phyloP scores from a whole-genome alignment of 2,888 invertebrate species.

The Argynnis bischoffii region DNA sequence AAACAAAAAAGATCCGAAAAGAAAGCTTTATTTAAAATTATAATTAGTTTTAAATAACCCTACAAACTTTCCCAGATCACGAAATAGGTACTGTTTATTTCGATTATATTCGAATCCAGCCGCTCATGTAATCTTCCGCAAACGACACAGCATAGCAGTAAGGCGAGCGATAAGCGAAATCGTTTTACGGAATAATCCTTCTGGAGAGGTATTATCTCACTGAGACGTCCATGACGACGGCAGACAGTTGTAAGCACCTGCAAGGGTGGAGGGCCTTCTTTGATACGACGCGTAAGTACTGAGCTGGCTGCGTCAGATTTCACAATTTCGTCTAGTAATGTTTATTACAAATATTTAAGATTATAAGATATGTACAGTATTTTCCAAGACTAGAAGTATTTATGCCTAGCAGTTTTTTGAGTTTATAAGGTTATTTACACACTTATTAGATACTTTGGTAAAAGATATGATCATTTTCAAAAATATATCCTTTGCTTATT shows the following conservation, averaged over 20 bases:
- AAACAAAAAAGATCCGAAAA: too few species aligned
- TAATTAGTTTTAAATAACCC: not conserved
- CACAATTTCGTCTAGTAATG: conserved; percentile 11
- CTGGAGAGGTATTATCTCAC: conserved; percentile 64
- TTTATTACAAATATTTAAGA: conserved; percentile 8
- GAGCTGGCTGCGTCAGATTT: conserved; percentile 21
- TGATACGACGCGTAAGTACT: conserved; percentile 30
- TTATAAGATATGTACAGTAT: too few species aligned
- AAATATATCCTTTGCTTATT: too few species aligned
- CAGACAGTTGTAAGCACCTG: conserved; percentile 50
- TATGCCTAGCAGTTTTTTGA: too few species aligned
- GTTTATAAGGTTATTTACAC: too few species aligned
- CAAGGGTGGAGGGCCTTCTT: conserved; percentile 45
- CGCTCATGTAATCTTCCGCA: conserved; percentile 23
- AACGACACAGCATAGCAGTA: conserved; percentile 20
- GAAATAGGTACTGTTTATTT: conserved; percentile 19
- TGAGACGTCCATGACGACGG: conserved; percentile 48
- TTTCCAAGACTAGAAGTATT: too few species aligned
- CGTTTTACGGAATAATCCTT: conserved; percentile 35
- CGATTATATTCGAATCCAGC: conserved; percentile 16
- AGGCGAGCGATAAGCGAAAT: conserved; percentile 29
- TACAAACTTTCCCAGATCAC: conserved; percentile 2
- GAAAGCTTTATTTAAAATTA: too few species aligned
- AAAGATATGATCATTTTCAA: too few species aligned
- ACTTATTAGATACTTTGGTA: too few species aligned